phyloP scores from a whole-genome alignment of 2,888 invertebrate species.

The Rotaria magnacalcarata region DNA sequence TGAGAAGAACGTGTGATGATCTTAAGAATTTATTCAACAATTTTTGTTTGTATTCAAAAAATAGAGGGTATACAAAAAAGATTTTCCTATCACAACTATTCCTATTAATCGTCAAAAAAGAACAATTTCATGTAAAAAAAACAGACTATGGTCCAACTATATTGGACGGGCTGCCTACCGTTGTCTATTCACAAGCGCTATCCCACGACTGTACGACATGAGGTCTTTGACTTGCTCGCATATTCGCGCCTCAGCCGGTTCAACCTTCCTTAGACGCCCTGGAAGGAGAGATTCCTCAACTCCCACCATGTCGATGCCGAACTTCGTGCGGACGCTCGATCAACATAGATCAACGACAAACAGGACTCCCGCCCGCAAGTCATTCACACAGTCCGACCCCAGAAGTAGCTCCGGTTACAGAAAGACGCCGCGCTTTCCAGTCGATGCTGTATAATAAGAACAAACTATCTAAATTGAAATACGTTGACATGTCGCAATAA shows the following conservation, averaged over 20 bases:
- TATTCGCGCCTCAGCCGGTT: conserved; percentile 95
- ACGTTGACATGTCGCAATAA: not conserved
- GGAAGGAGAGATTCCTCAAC: conserved; percentile 75
- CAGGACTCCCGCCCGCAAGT: conserved; percentile 82
- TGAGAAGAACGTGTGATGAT: too few species aligned
- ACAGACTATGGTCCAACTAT: conserved; percentile 31
- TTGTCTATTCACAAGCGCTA: conserved; percentile 90
- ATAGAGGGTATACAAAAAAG: too few species aligned
- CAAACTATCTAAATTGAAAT: not conserved
- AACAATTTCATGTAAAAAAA: not conserved
- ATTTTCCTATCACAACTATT: too few species aligned
- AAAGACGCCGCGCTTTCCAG: conserved; percentile 91
- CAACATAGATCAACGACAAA: conserved; percentile 69
- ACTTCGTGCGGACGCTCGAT: conserved; percentile 86
- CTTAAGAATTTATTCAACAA: too few species aligned
- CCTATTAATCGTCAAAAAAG: too few species aligned
- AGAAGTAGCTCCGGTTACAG: conserved; percentile 90
- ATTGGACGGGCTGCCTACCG: conserved; percentile 68
- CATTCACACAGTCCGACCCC: conserved; percentile 86
- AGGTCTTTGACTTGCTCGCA: conserved; percentile 97
- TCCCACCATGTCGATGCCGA: conserved; percentile 87
- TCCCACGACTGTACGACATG: conserved; percentile 97
- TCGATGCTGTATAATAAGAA: conserved; percentile 48
- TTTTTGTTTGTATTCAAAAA: too few species aligned
- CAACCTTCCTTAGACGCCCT: conserved; percentile 95